Percentiles rank a stretch among this genome's conserved stretches.
Evolutionary conservation across 1,140 invertebrate species (phyloP).

Genomic region (Homalodisca vitripennis): DNA sequence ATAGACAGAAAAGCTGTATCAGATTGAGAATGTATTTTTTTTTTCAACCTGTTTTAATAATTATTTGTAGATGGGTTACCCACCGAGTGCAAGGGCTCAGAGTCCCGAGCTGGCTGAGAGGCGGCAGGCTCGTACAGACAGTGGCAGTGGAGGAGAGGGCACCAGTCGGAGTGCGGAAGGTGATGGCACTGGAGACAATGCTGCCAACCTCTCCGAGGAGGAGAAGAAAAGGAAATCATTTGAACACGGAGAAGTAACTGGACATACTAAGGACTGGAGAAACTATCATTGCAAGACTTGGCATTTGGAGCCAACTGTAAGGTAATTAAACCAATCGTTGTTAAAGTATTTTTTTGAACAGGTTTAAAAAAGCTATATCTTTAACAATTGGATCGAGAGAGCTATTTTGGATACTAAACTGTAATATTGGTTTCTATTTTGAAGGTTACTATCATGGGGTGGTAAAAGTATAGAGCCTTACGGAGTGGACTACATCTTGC

Average conservation of each 20-base stretch:
- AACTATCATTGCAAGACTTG: slow-evolving; percentile 94
- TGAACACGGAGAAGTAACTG: slow-evolving; percentile 55
- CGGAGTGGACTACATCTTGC: slow-evolving; percentile 95
- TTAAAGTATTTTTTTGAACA: no score
- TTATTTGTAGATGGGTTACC: slow-evolving; percentile 38
- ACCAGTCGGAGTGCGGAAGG: slow-evolving; percentile 28
- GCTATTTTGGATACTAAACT: no score
- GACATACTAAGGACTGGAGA: slow-evolving; percentile 80
- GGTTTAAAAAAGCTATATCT: no score
- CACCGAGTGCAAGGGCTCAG: slow-evolving; percentile 45
- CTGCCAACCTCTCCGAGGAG: slow-evolving; percentile 47
- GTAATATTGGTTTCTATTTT: no score
- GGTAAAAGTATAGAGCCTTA: slow-evolving; percentile 96
- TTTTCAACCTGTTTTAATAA: no score
- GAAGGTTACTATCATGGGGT: slow-evolving; percentile 91
- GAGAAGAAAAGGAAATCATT: slow-evolving; percentile 52
- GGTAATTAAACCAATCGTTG: slow-evolving; percentile 56
- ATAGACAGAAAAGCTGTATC: no score
- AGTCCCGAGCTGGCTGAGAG: slow-evolving; percentile 23
- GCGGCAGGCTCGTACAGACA: neutral
- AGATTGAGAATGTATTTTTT: no score
- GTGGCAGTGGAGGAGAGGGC: slow-evolving; percentile 27
- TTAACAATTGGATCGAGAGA: no score
- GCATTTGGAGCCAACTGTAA: slow-evolving; percentile 96
- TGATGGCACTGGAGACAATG: slow-evolving; percentile 32